Conservation (phyloP, 2,797 vertebrate species). For the Sebastes vulpes region DNA sequence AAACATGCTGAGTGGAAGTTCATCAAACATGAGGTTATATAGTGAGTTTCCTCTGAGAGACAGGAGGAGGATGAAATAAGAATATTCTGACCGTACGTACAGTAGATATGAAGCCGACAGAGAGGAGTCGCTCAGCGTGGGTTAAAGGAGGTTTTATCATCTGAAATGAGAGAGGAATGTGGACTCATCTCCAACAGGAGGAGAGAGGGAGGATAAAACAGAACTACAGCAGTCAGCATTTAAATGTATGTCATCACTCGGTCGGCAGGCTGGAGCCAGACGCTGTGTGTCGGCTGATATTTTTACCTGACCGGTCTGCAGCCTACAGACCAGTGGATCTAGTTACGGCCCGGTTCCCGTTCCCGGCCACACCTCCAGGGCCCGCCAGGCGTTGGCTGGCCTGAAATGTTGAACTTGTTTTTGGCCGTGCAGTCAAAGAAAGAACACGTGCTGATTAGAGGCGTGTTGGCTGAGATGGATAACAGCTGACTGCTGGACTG, state of each 20-base stretch:
- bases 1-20: not conserved
- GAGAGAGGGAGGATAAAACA: not conserved
- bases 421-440: too few species aligned
- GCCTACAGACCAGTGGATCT: not conserved
- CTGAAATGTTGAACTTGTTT: not conserved
- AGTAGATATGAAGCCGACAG: too few species aligned
- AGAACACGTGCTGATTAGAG: not conserved
- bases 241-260: not conserved
- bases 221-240: not conserved
- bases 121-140: not conserved
- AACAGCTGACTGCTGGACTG: not conserved
- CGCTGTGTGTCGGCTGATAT: not conserved
- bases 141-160: not conserved
- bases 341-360: not conserved
- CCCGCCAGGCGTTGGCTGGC: not conserved
- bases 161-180: not conserved
- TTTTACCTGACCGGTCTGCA: not conserved
- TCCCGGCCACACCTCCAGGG: not conserved
- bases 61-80: too few species aligned
- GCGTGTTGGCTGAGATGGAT: not conserved
- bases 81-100: too few species aligned
- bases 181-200: not conserved
- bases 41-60: too few species aligned
- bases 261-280: not conserved
- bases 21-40: not conserved